Evolutionary conservation across 2,797 vertebrate genomes (phyloP), one percentile per base, ranked within the genome.

Genomic region (Tarsius wallacei): DNA sequence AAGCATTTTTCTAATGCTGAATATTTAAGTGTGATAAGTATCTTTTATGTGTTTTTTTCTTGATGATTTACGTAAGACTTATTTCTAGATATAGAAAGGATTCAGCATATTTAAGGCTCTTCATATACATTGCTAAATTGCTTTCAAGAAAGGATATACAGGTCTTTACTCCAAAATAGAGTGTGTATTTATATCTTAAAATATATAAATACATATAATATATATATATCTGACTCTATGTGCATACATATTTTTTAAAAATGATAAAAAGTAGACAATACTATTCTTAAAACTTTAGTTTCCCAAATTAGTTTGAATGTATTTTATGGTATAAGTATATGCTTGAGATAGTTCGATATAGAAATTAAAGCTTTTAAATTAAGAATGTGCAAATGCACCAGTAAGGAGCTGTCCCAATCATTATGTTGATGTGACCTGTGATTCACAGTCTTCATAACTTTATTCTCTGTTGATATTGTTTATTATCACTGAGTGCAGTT

Each of bases 91-190:
- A 53, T 71, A 77, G 42, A 42, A 64, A 73, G 77, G 51, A 24
- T 51, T 87, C 17, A 26, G 42, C 66, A 70, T 70, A 81, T 55
- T 86, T 63, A 71, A 73, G 68, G 2, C 10, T 49, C 33, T 87
- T 95, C 21, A 64, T 42, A 71, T 33, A 70, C 31, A 22, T 70
- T 86, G 36, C 70, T 10, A 93, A 87, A 80, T 68, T 66, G 64
- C 22, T 91, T 83, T 87, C 17, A 64, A 53, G 70, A 77, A 82
- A 85, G 47, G n/a, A 19, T 83, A 28, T 33, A 15, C 57, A 6
- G 14, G 53, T 49, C 93, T 97, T 95, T 84, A 93, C 26, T 77
- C 36, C 4, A 47, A 78, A 83, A n/a, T 96, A 53, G 42, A 85
- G 28, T 57, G 4, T 78, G 21, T 76, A 51, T 83, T 88, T 57